Evolutionary conservation across 1,140 invertebrate genomes (phyloP).

Genomic region (Parasteatoda tepidariorum): DNA sequence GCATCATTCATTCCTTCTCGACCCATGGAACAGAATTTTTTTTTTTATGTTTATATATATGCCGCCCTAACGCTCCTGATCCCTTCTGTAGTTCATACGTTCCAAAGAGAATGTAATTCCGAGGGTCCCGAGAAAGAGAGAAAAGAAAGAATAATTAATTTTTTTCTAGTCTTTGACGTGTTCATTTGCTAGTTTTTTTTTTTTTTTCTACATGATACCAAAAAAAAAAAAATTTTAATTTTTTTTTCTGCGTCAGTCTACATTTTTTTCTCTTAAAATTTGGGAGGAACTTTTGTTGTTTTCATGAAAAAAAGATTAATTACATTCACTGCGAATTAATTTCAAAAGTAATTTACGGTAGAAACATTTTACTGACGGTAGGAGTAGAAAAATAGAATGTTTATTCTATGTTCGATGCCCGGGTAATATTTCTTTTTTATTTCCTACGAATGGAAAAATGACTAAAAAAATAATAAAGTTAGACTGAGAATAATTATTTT

Average conservation of each 20-base stretch:
- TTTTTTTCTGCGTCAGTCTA: background rate
- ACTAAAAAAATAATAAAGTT: no score
- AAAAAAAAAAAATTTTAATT: constrained; percentile 2
- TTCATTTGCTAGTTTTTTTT: constrained; percentile 59
- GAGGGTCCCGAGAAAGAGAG: constrained; percentile 10
- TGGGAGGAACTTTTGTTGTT: background rate
- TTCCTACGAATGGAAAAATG: no score
- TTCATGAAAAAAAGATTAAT: constrained; percentile 50
- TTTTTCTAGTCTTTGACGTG: constrained; percentile 31
- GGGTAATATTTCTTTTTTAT: background rate
- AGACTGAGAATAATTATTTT: no score
- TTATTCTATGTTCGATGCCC: constrained; percentile 8
- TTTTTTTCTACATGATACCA: constrained; percentile 14
- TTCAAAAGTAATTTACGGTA: constrained; percentile 56
- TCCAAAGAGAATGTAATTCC: background rate
- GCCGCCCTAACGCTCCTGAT: background rate
- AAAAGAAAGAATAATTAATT: constrained; percentile 56
- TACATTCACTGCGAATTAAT: constrained; percentile 53
- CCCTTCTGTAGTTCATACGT: background rate
- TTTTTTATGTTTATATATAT: background rate
- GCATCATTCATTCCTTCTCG: background rate
- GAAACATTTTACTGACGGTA: background rate
- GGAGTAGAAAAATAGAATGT: constrained; percentile 24
- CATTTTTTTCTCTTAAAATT: constrained; percentile 12
- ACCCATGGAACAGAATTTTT: constrained; percentile 3